Evolutionary conservation across 2,113 vertebrate species (phyloP).

Genomic region (Callionymus lyra): DNA sequence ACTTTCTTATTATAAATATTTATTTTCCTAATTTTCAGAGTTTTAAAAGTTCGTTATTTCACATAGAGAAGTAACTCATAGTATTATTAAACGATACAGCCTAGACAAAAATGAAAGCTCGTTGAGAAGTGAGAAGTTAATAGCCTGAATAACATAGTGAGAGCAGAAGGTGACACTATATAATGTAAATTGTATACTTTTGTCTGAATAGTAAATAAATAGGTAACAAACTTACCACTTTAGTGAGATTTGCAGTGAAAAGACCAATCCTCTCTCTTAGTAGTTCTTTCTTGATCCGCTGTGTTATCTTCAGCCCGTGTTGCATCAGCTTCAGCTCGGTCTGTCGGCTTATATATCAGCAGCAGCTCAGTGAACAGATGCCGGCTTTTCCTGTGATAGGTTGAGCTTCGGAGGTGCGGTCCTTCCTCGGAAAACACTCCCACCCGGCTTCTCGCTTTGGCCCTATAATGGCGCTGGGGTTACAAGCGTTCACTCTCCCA

Average conservation of each 20-base stretch:
- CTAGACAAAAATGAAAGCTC: too few relatives aligned
- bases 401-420: constrained; percentile 60
- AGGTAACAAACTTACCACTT: constrained; percentile 23
- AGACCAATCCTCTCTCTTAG: background rate
- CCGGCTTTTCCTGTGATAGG: constrained; percentile 63
- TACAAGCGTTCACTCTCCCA: too few relatives aligned
- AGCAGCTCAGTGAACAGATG: constrained; percentile 35
- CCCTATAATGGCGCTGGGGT: too few relatives aligned
- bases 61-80: too few relatives aligned
- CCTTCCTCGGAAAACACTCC: constrained; percentile 31
- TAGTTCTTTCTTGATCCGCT: constrained; percentile 4
- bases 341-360: constrained; percentile 40
- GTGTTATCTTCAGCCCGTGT: constrained; percentile 39
- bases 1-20: too few relatives aligned
- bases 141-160: too few relatives aligned
- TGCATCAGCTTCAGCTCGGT: constrained; percentile 60
- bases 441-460: background rate
- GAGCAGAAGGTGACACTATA: too few relatives aligned
- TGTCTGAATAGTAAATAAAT: background rate
- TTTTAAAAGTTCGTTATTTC: too few relatives aligned
- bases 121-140: too few relatives aligned
- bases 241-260: background rate
- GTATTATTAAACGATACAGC: too few relatives aligned
- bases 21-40: too few relatives aligned
- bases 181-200: too few relatives aligned